Evolutionary conservation across 2,797 vertebrate genomes (phyloP).

Genomic region (Falco biarmicus): DNA sequence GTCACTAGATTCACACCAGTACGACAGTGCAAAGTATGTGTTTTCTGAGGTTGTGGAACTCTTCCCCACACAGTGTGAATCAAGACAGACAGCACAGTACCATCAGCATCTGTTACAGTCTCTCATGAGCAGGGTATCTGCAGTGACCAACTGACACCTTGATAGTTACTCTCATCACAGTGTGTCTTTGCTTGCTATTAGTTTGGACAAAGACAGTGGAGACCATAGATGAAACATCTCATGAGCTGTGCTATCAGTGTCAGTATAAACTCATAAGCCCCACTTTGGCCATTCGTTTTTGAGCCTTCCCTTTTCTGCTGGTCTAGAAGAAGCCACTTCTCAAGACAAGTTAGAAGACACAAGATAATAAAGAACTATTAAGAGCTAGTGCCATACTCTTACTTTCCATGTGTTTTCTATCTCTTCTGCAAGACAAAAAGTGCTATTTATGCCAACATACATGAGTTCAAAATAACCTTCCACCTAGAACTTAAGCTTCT

Average conservation of each 20-base stretch:
- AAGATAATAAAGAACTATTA: not conserved
- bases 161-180: not conserved
- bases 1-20: not conserved
- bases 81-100: not conserved
- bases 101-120: not conserved
- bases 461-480: not conserved
- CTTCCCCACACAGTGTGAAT: not conserved
- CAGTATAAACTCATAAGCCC: accelerated
- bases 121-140: not conserved
- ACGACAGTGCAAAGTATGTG: not conserved
- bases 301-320: not conserved
- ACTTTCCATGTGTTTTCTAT: not conserved
- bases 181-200: not conserved
- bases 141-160: not conserved
- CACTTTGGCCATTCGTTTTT: not conserved
- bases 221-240: not conserved
- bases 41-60: not conserved
- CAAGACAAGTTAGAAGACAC: not conserved
- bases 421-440: not conserved
- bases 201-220: not conserved
- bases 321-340: not conserved
- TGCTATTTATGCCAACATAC: not conserved
- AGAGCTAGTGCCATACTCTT: not conserved
- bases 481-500: not conserved
- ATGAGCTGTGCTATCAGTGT: not conserved